Evolutionary conservation across 64 coral and sea anemone species (phyloP).

Genomic region (Pocillopora verrucosa): DNA sequence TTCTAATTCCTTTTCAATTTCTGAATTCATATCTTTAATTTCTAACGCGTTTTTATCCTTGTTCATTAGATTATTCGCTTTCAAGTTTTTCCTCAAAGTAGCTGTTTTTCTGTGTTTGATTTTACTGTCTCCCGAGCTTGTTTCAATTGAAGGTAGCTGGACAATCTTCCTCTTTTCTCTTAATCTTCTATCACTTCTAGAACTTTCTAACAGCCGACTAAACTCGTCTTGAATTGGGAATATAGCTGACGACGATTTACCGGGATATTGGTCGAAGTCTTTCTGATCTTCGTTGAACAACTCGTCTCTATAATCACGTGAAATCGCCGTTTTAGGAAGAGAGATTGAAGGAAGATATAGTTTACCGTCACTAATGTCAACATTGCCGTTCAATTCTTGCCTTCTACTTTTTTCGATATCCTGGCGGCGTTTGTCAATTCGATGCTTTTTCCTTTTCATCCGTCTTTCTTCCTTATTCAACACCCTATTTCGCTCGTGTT

Average conservation of each 20-base stretch:
- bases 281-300: not conserved
- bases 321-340: not conserved
- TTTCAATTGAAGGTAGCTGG: not conserved
- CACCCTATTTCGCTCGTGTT: conserved; percentile 45
- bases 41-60: not conserved
- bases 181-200: not conserved
- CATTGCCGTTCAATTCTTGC: not conserved
- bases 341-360: conserved; percentile 5
- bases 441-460: conserved; percentile 45
- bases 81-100: not conserved
- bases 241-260: not conserved
- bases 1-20: not conserved
- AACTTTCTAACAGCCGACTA: not conserved
- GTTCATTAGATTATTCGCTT: not conserved
- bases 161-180: not conserved
- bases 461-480: conserved; percentile 38
- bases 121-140: not conserved
- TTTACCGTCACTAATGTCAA: not conserved
- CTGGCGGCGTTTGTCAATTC: conserved; percentile 30
- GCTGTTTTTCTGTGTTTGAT: conserved; percentile 1
- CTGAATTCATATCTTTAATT: not conserved
- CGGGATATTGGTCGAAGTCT: not conserved
- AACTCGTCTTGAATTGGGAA: conserved; percentile 57
- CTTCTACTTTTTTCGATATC: conserved; percentile 43
- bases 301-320: not conserved